phyloP scores from a whole-genome alignment of 1,140 invertebrate species.

The Ditylenchus dipsaci region DNA sequence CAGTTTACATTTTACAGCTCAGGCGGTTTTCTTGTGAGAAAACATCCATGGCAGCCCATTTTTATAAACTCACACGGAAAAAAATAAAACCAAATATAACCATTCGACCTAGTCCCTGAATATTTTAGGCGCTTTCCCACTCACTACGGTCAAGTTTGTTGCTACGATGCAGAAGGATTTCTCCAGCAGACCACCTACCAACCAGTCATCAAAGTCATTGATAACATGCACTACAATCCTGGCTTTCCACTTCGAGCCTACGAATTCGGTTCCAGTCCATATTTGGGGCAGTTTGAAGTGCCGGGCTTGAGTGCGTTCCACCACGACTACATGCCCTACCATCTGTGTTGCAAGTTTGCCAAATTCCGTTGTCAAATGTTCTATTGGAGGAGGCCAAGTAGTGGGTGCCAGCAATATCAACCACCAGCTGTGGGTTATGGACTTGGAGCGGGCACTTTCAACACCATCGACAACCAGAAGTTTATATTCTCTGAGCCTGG shows the following conservation, averaged over 20 bases:
- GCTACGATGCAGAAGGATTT: conserved; percentile 51
- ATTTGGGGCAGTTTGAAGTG: conserved; percentile 55
- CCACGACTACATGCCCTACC: conserved; percentile 58
- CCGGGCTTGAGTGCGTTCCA: conserved; percentile 54
- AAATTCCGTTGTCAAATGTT: conserved; percentile 58
- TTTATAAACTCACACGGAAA: no score
- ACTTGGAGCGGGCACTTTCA: conserved; percentile 50
- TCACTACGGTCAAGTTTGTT: conserved; percentile 58
- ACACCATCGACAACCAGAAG: conserved; percentile 57
- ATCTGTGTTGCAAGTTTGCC: conserved; percentile 55
- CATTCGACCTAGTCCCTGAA: no score
- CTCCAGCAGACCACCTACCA: conserved; percentile 56
- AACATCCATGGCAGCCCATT: no score
- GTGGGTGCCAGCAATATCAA: conserved; percentile 56
- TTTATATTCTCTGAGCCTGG: conserved; percentile 58
- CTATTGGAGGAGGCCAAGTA: conserved; percentile 55
- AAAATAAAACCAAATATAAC: neutral
- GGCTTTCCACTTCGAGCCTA: conserved; percentile 55
- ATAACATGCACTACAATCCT: conserved; percentile 55
- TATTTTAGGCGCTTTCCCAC: conserved; percentile 52
- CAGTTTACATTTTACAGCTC: no score
- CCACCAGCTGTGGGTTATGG: conserved; percentile 53
- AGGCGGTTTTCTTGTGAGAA: no score
- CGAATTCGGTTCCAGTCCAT: conserved; percentile 55
- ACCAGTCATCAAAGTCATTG: conserved; percentile 55